phyloP scores from a whole-genome alignment of 2,888 invertebrate genomes.

The Cantharis lateralis region DNA sequence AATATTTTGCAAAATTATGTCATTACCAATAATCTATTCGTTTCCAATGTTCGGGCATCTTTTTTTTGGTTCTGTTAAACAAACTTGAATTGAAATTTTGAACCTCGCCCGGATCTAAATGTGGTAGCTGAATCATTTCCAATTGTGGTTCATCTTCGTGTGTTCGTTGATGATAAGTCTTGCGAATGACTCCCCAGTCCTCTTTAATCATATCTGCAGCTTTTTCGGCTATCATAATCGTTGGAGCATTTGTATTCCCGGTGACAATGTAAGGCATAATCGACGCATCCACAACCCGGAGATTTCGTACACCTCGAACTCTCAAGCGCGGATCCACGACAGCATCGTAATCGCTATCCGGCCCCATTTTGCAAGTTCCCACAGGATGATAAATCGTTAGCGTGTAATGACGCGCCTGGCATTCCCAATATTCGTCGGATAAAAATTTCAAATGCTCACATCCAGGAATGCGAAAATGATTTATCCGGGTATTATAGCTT shows the following conservation, averaged over 20 bases:
- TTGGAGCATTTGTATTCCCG: slow-evolving; percentile 83
- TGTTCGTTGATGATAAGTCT: not conserved
- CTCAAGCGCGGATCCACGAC: slow-evolving; percentile 72
- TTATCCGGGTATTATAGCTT: slow-evolving; percentile 66
- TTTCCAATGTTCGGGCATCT: slow-evolving; percentile 25
- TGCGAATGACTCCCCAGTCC: slow-evolving; percentile 60
- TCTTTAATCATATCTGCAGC: slow-evolving; percentile 81
- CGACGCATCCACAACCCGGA: slow-evolving; percentile 81
- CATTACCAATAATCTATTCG: slow-evolving; percentile 36
- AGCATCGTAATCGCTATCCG: slow-evolving; percentile 60
- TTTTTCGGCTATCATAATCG: slow-evolving; percentile 84
- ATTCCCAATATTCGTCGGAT: slow-evolving; percentile 78
- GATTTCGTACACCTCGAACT: slow-evolving; percentile 56
- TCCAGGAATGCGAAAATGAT: slow-evolving; percentile 68
- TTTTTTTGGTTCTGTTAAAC: slow-evolving; percentile 2
- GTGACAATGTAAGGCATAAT: slow-evolving; percentile 80
- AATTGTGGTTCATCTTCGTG: not conserved
- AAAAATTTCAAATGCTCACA: slow-evolving; percentile 66
- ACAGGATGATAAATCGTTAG: slow-evolving; percentile 83
- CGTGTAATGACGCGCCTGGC: slow-evolving; percentile 74
- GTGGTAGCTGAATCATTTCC: not conserved
- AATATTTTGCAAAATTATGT: not conserved
- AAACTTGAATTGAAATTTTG: not conserved
- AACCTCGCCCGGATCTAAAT: not conserved
- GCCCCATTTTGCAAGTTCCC: slow-evolving; percentile 83